Percentiles rank a stretch among this genome's conserved stretches.
phyloP scores from a whole-genome alignment of 1,140 invertebrate species.

The Oedothorax gibbosus region DNA sequence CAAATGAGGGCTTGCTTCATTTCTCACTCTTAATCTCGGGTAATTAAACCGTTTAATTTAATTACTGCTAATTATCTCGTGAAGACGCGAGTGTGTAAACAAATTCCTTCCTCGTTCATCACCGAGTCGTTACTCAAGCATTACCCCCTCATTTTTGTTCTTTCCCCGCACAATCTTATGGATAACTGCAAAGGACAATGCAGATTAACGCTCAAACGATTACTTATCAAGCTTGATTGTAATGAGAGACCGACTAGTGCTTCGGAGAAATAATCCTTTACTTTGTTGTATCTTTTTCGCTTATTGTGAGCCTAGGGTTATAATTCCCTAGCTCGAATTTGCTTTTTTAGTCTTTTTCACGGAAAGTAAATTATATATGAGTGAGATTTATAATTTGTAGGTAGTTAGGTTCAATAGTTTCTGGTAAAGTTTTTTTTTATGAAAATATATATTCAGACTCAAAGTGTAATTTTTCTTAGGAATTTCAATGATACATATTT shows the following conservation, averaged over 20 bases:
- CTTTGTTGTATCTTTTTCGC: background rate
- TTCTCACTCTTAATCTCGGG: constrained; percentile 42
- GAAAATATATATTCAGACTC: too few relatives aligned
- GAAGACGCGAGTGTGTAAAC: constrained; percentile 32
- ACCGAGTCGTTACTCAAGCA: constrained; percentile 17
- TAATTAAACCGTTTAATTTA: constrained; percentile 57
- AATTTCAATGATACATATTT: too few relatives aligned
- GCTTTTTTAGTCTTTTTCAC: too few relatives aligned
- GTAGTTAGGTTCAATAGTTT: too few relatives aligned
- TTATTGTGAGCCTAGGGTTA: background rate
- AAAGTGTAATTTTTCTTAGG: too few relatives aligned
- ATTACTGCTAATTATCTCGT: constrained; percentile 50
- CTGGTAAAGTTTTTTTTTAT: too few relatives aligned
- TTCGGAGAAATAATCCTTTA: constrained; percentile 31
- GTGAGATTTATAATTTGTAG: too few relatives aligned
- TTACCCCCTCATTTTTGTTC: constrained; percentile 30
- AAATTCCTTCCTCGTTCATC: constrained; percentile 50
- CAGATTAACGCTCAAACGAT: constrained; percentile 20
- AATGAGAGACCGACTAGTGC: background rate
- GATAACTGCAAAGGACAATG: constrained; percentile 29
- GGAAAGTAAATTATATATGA: too few relatives aligned
- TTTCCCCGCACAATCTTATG: background rate
- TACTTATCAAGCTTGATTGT: constrained; percentile 21
- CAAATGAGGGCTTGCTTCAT: constrained; percentile 18
- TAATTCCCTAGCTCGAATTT: too few relatives aligned